Evolutionary conservation across 2,888 invertebrate genomes (phyloP), one percentile per base, ranked within the genome.

Genomic region (Aethes cnicana): DNA sequence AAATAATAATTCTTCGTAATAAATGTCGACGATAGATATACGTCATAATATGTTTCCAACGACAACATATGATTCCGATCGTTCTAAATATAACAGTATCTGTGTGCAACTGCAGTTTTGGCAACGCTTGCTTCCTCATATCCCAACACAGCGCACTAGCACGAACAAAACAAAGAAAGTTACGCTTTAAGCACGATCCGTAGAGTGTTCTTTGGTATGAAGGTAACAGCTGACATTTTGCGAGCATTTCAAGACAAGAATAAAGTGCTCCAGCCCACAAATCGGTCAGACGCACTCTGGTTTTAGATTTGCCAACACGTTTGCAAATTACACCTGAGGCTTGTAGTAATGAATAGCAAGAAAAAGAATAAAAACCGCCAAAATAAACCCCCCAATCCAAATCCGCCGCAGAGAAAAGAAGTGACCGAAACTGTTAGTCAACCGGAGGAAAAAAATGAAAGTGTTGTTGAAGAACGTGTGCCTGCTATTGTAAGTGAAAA

Each of bases 331-430:
- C 18, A 50, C 44, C 44, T 57, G 42, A 44, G 36, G 56, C 37
- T 37, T 21, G 55, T 56, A 33, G 67, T 69, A 63, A 87, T 88
- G 87, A 83, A 83, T 56, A 63, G 68, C 49, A 87, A 83, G 68
- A 88, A 86, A 56, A 88, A 88, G 73, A 74, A 72, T 63, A 89
- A 85, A 77, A 78, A 80, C 47, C 77, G 71, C 16, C 64, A 58
- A 37, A 72, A 62, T 56, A 84, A 76, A 59, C 63, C 68, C 4
- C 60, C 49, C 16, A 75, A 66, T 42, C 69, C 69, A 3, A 68
- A 57, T 44, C 70, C 71, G 16, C 64, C 62, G 0, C 67, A 69
- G 42, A 64, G 62, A 53, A 53, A 59, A 14, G 65, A 52, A 35
- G 21, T 44, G 2, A 21, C 16, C 20, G 53, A 44, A 25, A 6